Evolutionary conservation across 2,113 vertebrate genomes (phyloP).

Genomic region (Elgaria multicarinata): DNA sequence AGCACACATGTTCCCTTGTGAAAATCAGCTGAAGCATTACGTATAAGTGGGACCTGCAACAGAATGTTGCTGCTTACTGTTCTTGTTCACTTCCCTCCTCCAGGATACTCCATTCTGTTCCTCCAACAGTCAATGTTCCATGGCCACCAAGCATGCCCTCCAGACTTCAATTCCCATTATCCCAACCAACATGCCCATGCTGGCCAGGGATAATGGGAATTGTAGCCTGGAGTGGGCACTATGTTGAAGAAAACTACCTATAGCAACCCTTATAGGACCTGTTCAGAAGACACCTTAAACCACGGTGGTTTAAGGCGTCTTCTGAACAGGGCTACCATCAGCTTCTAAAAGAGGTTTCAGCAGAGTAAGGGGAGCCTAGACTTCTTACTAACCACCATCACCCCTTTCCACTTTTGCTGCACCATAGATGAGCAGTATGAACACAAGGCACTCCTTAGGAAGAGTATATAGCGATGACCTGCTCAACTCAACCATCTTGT

Average conservation of each 20-base stretch:
- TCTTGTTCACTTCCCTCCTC: not conserved
- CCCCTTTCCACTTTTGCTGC: not conserved
- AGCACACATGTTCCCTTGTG: conserved; percentile 51
- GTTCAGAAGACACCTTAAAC: too few relatives aligned
- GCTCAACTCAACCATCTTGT: not conserved
- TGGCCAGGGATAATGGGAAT: not conserved
- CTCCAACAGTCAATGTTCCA: not conserved
- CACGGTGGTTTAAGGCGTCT: too few relatives aligned
- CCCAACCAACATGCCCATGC: not conserved
- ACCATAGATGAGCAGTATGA: too few relatives aligned
- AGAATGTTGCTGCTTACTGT: not conserved
- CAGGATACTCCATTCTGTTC: not conserved
- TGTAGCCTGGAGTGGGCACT: not conserved
- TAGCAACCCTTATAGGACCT: not conserved
- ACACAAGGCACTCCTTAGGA: not conserved
- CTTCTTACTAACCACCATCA: not conserved
- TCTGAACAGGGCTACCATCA: too few relatives aligned
- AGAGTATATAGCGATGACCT: not conserved
- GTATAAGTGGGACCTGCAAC: not conserved
- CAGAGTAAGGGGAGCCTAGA: not conserved
- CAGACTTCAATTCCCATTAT: too few relatives aligned
- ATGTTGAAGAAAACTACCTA: not conserved
- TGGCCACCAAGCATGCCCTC: not conserved
- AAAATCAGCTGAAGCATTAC: conserved; percentile 44
- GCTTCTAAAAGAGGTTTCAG: not conserved